phyloP scores from a whole-genome alignment of 2,797 vertebrate genomes.

The Botia kubotai region DNA sequence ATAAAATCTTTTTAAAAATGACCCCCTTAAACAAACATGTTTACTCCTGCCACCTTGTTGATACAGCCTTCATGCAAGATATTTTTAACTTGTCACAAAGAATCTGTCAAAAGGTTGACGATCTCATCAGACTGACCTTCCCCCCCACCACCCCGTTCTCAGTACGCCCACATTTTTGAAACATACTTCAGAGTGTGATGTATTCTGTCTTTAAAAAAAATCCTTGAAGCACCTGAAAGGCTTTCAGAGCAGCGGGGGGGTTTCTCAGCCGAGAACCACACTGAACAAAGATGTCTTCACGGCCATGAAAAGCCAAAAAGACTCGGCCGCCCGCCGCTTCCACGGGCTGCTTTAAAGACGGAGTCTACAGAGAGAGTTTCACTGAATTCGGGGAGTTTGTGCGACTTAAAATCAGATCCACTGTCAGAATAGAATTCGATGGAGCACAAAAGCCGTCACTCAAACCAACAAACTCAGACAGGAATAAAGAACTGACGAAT shows the following conservation, averaged over 20 bases:
- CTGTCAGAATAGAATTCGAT: conserved; percentile 5
- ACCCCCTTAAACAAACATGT: not conserved
- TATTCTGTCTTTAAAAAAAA: conserved; percentile 4
- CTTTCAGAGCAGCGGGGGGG: conserved; percentile 21
- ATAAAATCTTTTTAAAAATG: not conserved
- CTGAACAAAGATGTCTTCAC: conserved; percentile 28
- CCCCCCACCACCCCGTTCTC: not conserved
- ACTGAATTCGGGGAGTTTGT: conserved; percentile 19
- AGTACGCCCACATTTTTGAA: conserved; percentile 23
- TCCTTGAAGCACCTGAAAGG: conserved; percentile 21
- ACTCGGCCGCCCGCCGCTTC: conserved; percentile 4
- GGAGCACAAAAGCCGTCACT: not conserved
- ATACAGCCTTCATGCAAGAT: conserved; percentile 2
- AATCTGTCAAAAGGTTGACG: not conserved
- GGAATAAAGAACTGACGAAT: conserved; percentile 3
- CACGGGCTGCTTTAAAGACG: conserved; percentile 15
- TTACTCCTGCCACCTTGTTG: conserved; percentile 3
- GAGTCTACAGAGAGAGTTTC: conserved; percentile 20
- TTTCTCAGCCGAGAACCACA: not conserved
- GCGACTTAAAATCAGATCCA: conserved; percentile 14
- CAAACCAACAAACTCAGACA: not conserved
- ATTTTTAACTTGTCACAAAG: not conserved
- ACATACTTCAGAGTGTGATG: conserved; percentile 25
- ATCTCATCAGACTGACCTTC: conserved; percentile 21
- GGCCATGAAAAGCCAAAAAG: conserved; percentile 17